phyloP scores from a whole-genome alignment of 2,888 invertebrate species.

The Aricia artaxerxes region DNA sequence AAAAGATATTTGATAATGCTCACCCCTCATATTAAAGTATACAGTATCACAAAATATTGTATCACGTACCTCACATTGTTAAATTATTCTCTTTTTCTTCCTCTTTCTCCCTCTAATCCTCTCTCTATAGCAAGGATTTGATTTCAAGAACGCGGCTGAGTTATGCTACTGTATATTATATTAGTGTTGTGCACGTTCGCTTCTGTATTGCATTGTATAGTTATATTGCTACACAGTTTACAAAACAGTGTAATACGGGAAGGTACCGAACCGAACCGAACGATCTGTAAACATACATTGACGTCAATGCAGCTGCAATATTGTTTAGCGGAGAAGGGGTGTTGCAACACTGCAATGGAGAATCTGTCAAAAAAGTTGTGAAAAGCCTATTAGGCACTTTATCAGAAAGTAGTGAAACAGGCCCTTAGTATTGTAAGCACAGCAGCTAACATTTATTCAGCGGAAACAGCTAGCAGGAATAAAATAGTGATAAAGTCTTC shows the following conservation, averaged over 20 bases:
- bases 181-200: background rate
- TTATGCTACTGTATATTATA: background rate
- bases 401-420: too few relatives aligned
- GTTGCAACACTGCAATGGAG: constrained; percentile 13
- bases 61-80: too few relatives aligned
- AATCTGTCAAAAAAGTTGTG: too few relatives aligned
- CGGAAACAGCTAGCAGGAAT: too few relatives aligned
- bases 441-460: too few relatives aligned
- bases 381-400: too few relatives aligned
- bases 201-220: background rate
- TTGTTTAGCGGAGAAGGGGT: background rate
- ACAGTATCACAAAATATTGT: too few relatives aligned
- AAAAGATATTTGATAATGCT: background rate
- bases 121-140: too few relatives aligned
- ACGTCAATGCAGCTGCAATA: constrained; percentile 18
- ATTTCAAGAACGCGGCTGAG: background rate
- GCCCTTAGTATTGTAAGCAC: too few relatives aligned
- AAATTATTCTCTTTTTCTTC: too few relatives aligned
- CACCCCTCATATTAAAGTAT: background rate
- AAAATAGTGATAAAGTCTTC: too few relatives aligned
- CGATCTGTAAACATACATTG: constrained; percentile 15
- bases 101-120: too few relatives aligned
- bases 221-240: background rate
- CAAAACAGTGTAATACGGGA: constrained; percentile 4
- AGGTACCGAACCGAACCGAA: background rate